Percentiles rank a stretch among this genome's conserved stretches.
Conservation (phyloP, 2,113 vertebrate species). For the Prietella phreatophila region DNA sequence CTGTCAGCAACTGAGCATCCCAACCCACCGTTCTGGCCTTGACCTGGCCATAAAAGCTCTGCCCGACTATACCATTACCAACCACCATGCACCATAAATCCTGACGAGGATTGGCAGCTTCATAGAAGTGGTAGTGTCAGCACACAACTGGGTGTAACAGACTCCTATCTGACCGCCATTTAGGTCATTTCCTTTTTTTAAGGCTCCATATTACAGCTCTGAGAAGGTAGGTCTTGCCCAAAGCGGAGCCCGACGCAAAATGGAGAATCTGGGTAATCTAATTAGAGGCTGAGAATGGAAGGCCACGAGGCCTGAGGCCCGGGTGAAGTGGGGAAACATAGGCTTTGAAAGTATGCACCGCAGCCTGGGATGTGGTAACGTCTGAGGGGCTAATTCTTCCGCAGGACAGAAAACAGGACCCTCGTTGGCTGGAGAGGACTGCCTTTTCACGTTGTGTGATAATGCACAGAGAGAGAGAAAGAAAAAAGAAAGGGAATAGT, state of each 20-base stretch:
- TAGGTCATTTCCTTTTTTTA: slow-evolving; percentile 74
- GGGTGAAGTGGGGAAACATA: slow-evolving; percentile 64
- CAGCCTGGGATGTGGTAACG: slow-evolving; percentile 78
- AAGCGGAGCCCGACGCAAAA: slow-evolving; percentile 64
- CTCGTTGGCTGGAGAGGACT: slow-evolving; percentile 54
- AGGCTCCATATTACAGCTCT: slow-evolving; percentile 68
- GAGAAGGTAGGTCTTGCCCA: slow-evolving; percentile 69
- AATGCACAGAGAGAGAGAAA: slow-evolving; percentile 45
- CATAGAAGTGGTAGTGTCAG: slow-evolving; percentile 69
- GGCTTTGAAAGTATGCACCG: slow-evolving; percentile 66
- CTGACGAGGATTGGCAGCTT: slow-evolving; percentile 59
- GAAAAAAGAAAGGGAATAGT: slow-evolving; percentile 32
- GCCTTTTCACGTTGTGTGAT: slow-evolving; percentile 60
- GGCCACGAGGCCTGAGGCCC: slow-evolving; percentile 62
- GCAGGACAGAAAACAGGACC: slow-evolving; percentile 67
- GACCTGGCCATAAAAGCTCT: slow-evolving; percentile 58
- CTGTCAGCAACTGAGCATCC: slow-evolving; percentile 42
- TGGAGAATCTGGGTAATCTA: slow-evolving; percentile 73
- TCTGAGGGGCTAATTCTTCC: slow-evolving; percentile 79
- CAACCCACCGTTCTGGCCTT: slow-evolving; percentile 66
- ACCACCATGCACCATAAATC: slow-evolving; percentile 60
- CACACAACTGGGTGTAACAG: slow-evolving; percentile 73
- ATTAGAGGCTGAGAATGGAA: slow-evolving; percentile 74
- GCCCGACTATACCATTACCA: slow-evolving; percentile 58
- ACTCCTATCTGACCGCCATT: slow-evolving; percentile 71